Conservation (phyloP, 2,113 vertebrate species). For the Ageneiosus marmoratus region DNA sequence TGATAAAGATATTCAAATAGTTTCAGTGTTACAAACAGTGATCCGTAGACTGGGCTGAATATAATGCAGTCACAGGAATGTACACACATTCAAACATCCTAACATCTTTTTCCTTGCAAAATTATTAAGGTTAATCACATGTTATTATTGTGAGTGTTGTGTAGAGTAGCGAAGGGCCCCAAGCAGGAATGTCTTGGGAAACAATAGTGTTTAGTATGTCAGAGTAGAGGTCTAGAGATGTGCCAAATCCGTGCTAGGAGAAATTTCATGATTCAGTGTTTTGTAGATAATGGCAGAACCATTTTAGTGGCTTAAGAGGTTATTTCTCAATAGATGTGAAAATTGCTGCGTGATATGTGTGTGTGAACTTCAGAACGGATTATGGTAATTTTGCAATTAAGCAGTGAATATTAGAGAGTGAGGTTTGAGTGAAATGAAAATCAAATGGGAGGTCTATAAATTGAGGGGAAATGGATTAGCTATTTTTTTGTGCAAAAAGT, state of each 20-base stretch:
- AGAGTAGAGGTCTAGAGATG: background rate
- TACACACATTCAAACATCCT: background rate
- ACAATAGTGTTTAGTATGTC: background rate
- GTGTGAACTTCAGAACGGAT: background rate
- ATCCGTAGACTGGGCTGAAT: background rate
- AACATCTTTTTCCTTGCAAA: background rate
- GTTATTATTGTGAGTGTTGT: conserved; percentile 3
- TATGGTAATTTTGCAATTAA: background rate
- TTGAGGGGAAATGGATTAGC: background rate
- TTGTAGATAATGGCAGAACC: conserved; percentile 14
- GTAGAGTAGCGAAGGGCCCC: background rate
- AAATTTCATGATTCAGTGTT: conserved; percentile 7
- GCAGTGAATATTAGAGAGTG: background rate
- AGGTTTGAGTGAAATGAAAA: background rate
- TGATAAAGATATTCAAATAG: too few species aligned
- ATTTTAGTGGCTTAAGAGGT: background rate
- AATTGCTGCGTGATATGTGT: background rate
- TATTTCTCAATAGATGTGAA: background rate
- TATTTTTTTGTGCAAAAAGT: background rate
- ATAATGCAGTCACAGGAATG: background rate
- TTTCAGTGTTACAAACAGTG: background rate
- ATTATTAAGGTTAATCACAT: conserved; percentile 25
- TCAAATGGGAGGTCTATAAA: background rate
- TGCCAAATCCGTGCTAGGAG: conserved; percentile 19
- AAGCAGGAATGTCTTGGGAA: conserved; percentile 6